Conservation (phyloP, 2,888 invertebrate species). For the Hydropsyche betteni region DNA sequence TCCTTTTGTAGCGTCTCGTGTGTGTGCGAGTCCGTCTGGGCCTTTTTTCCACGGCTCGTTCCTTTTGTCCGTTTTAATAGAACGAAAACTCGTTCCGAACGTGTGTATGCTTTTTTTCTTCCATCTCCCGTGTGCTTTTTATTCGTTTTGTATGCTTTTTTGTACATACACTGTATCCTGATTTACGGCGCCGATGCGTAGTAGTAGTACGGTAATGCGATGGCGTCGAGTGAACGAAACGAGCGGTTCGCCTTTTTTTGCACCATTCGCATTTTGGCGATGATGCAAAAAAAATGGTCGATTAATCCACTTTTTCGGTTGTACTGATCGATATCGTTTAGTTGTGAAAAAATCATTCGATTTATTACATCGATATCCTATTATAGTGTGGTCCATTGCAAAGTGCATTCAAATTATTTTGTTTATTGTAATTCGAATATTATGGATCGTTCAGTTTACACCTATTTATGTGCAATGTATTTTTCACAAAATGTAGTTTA, state of each 20-base stretch:
- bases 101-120: not conserved
- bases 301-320: conserved; percentile 16
- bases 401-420: too few relatives aligned
- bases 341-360: not conserved
- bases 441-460: too few relatives aligned
- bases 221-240: conserved; percentile 7
- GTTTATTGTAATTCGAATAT: too few relatives aligned
- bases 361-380: not conserved
- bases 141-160: conserved; percentile 2
- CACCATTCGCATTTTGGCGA: not conserved
- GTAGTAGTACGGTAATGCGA: conserved; percentile 12
- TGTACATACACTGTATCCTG: conserved; percentile 6
- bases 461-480: too few relatives aligned
- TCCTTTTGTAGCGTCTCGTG: not conserved
- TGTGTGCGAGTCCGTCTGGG: not conserved
- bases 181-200: conserved; percentile 4
- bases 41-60: conserved; percentile 15
- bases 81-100: conserved; percentile 23
- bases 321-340: not conserved
- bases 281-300: not conserved
- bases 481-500: too few relatives aligned
- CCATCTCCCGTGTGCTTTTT: not conserved
- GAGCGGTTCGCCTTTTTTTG: not conserved
- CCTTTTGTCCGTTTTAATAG: conserved; percentile 35
- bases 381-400: too few relatives aligned